A percentile compares a stretch with the other conserved stretches of the same genome.
Conservation (phyloP, 1,140 invertebrate genomes). For the Mamestra configurata region DNA sequence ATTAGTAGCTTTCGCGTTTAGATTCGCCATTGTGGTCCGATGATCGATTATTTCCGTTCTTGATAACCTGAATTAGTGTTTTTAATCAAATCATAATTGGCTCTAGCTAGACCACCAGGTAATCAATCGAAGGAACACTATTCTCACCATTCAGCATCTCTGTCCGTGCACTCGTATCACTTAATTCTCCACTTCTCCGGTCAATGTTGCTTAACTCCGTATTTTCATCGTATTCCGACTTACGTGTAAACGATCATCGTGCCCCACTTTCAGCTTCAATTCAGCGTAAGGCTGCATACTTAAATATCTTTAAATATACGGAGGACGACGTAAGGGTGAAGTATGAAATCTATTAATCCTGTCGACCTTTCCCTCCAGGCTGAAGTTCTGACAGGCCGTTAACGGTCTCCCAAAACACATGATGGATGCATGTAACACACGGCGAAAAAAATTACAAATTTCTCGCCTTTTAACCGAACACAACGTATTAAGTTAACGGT, state of each 20-base stretch:
- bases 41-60: conserved; percentile 15
- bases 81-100: neutral
- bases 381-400: conserved; percentile 37
- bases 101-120: neutral
- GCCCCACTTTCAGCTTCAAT: neutral
- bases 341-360: conserved; percentile 50
- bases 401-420: conserved; percentile 60
- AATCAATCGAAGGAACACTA: neutral
- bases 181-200: too few species aligned
- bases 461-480: conserved; percentile 71
- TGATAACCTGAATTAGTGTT: neutral
- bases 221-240: neutral
- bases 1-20: neutral
- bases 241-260: conserved; percentile 1
- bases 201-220: neutral
- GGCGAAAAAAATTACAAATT: conserved; percentile 72
- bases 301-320: neutral
- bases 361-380: conserved; percentile 47
- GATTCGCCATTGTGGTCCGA: neutral
- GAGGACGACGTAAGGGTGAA: conserved; percentile 10
- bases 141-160: neutral
- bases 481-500: conserved; percentile 75
- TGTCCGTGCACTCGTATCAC: too few species aligned
- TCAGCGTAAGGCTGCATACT: neutral
- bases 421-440: conserved; percentile 60